Evolutionary conservation across 2,113 vertebrate species (phyloP), one percentile per base, ranked within the genome.

Genomic region (Macaca fascicularis): DNA sequence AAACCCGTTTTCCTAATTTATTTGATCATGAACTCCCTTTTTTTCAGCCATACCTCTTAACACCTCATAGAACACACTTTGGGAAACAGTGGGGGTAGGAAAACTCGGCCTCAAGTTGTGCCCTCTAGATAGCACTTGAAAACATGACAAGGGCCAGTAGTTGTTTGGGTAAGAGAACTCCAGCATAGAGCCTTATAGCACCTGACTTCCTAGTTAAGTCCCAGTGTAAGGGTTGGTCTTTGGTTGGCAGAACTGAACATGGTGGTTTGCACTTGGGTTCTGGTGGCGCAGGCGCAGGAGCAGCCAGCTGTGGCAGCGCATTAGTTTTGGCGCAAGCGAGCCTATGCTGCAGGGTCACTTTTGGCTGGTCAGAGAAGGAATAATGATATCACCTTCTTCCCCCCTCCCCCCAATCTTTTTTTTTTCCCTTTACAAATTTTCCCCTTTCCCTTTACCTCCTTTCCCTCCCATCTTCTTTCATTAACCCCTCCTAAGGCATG

Each of bases 271-370:
- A 99, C 99, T 98, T 99, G 98, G 99, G 99, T 99, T 99, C 98
- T 99, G 99, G 99, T 99, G 97, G 99, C 99, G 99, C 99, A 98
- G 98, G 99, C 99, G 99, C 99, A 99, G 99, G 99, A 99, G 98
- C 99, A 99, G 99, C 99, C 99, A 99, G 98, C 99, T 99, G 99
- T 99, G 99, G 98, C 99, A 99, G 99, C 99, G 99, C 99, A 98
- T 98, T 99, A 99, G 99, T 99, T 97, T 99, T 96, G 96, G 99
- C 99, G 99, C 99, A 99, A 74, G 99, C 99, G 98, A 99, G 99
- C 99, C 99, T 99, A 99, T 99, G 99, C 99, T 99, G 99, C 98
- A 99, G 99, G 99, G 99, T 99, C 99, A 99, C 99, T 99, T 99
- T 99, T 99, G 99, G 98, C 99, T 98, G 99, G 99, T 98, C 98